Conservation (phyloP, 2,888 invertebrate genomes). For the Scaptomyza reducta region DNA sequence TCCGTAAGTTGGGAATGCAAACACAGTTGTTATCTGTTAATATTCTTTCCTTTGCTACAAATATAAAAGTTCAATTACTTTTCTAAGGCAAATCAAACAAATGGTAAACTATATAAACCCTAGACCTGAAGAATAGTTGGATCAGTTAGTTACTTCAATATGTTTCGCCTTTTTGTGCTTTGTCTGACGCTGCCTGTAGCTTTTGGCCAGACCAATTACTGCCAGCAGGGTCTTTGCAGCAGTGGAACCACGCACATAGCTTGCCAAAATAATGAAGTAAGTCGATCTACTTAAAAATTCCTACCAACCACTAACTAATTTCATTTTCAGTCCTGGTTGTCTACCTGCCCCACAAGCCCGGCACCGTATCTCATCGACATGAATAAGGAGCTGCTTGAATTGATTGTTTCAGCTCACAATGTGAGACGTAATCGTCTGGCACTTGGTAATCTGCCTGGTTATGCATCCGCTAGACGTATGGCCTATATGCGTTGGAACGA, state of each 20-base stretch:
- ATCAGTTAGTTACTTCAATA: conserved; percentile 28
- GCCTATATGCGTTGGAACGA: conserved; percentile 48
- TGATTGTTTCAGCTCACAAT: conserved; percentile 41
- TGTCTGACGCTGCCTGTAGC: conserved; percentile 17
- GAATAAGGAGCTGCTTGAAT: background rate
- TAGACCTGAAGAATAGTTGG: background rate
- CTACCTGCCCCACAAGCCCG: conserved; percentile 41
- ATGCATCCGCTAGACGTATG: conserved; percentile 54
- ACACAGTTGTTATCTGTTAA: conserved; percentile 30
- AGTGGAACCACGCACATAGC: conserved; percentile 34
- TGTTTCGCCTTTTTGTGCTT: conserved; percentile 35
- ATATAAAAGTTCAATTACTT: background rate
- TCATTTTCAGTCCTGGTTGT: conserved; percentile 29
- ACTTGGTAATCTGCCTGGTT: conserved; percentile 33
- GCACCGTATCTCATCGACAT: conserved; percentile 33
- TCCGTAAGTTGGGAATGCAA: background rate
- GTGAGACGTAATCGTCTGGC: conserved; percentile 40
- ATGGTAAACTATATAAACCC: conserved; percentile 29
- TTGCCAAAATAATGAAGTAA: conserved; percentile 50
- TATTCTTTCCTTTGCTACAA: conserved; percentile 3
- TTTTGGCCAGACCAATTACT: conserved; percentile 40
- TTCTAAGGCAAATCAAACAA: background rate
- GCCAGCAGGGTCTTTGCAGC: conserved; percentile 24
- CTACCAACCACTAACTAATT: background rate
- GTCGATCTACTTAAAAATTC: conserved; percentile 9